Conservation (phyloP, 2,797 vertebrate genomes). For the Phrynocephalus vlangalii region DNA sequence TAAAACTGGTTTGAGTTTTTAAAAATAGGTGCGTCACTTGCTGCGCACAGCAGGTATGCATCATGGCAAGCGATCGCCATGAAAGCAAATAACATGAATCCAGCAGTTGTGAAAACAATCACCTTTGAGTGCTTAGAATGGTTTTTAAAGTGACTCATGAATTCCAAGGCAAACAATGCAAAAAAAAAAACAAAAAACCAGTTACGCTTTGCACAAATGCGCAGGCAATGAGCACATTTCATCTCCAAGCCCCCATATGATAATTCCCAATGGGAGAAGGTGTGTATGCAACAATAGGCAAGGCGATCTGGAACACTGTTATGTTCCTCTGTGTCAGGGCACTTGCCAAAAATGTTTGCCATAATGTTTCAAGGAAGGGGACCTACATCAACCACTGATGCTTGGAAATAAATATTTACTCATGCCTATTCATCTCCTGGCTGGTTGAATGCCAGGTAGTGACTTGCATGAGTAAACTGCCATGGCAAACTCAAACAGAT, state of each 20-base stretch:
- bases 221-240: background rate
- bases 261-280: background rate
- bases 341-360: background rate
- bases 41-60: background rate
- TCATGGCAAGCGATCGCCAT: background rate
- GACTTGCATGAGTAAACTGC: background rate
- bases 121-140: background rate
- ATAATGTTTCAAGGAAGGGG: background rate
- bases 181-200: background rate
- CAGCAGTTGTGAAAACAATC: background rate
- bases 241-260: background rate
- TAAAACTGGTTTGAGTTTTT: background rate
- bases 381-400: background rate
- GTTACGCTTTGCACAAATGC: background rate
- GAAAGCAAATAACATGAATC: background rate
- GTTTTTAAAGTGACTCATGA: background rate
- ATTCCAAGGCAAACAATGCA: background rate
- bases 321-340: background rate
- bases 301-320: too few relatives aligned
- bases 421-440: background rate
- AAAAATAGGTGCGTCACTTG: background rate
- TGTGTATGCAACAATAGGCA: background rate
- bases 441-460: background rate
- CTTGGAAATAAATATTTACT: background rate
- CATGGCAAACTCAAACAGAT: too few relatives aligned